A percentile compares a stretch with the other conserved stretches of the same genome.
These are phyloP conservation scores for Olivierus martensii DNA, from an alignment of 1,140 invertebrate species.

Conservation along the genomic window DNA sequence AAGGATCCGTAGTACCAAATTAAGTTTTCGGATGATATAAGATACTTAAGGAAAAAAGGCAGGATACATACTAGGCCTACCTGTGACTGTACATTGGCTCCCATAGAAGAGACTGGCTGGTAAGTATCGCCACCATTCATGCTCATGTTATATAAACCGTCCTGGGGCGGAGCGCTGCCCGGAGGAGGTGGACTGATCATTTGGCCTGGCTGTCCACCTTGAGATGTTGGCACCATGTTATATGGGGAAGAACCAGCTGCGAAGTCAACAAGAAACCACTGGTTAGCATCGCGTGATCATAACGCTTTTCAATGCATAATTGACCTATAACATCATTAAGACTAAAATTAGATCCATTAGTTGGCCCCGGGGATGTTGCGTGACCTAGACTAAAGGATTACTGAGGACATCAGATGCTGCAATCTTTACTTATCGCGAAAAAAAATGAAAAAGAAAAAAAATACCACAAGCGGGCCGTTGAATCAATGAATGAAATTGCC, in stretches of 20 bases:
- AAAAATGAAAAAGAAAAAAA: no score
- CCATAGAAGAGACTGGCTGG: conserved; percentile 24
- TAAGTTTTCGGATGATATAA: neutral
- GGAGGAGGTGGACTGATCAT: conserved; percentile 81
- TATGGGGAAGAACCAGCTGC: conserved; percentile 72
- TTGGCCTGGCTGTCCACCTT: conserved; percentile 64
- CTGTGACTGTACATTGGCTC: conserved; percentile 25
- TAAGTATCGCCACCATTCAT: conserved; percentile 50
- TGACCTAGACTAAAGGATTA: neutral
- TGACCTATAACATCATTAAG: neutral
- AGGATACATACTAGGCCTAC: conserved; percentile 13
- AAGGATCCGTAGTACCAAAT: no score
- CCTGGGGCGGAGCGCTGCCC: conserved; percentile 45
- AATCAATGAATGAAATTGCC: no score
- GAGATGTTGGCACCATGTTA: conserved; percentile 65
- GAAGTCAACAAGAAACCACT: conserved; percentile 2
- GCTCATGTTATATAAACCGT: conserved; percentile 67
- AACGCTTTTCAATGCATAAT: neutral
- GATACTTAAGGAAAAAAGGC: no score
- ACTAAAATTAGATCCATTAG: neutral
- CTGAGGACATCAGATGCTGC: neutral
- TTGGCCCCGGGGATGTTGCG: neutral
- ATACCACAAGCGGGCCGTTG: no score
- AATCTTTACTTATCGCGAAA: neutral
- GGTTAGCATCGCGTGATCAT: neutral